phyloP scores from a whole-genome alignment of 1,140 invertebrate genomes.

The Spodoptera frugiperda region DNA sequence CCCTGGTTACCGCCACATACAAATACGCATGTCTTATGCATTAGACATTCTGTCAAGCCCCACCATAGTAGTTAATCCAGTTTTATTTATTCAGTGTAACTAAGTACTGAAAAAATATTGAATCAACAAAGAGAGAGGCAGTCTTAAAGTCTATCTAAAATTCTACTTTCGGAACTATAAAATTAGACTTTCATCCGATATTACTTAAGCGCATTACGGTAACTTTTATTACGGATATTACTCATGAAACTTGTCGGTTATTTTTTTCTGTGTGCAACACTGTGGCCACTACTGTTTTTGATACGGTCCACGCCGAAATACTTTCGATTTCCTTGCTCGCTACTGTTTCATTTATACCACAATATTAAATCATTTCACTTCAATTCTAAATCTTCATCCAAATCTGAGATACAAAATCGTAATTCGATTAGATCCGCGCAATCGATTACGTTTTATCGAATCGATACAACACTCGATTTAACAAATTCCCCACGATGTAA shows the following conservation, averaged over 20 bases:
- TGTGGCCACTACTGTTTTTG: conserved; percentile 28
- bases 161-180: conserved; percentile 21
- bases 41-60: no score
- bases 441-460: conserved; percentile 19
- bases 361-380: background rate
- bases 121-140: conserved; percentile 31
- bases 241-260: conserved; percentile 24
- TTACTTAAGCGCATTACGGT: conserved; percentile 38
- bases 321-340: conserved; percentile 30
- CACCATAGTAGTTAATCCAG: no score
- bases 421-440: conserved; percentile 12
- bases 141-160: background rate
- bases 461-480: conserved; percentile 13
- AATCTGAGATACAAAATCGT: background rate
- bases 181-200: conserved; percentile 32
- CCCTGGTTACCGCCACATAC: no score
- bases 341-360: background rate
- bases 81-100: no score
- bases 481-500: background rate
- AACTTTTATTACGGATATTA: conserved; percentile 33
- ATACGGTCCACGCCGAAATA: conserved; percentile 30
- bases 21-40: no score
- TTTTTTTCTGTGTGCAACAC: conserved; percentile 33
- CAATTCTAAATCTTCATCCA: background rate
- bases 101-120: no score